Conservation (phyloP, 2,888 invertebrate species). For the Zhuqinia jingwanae region DNA sequence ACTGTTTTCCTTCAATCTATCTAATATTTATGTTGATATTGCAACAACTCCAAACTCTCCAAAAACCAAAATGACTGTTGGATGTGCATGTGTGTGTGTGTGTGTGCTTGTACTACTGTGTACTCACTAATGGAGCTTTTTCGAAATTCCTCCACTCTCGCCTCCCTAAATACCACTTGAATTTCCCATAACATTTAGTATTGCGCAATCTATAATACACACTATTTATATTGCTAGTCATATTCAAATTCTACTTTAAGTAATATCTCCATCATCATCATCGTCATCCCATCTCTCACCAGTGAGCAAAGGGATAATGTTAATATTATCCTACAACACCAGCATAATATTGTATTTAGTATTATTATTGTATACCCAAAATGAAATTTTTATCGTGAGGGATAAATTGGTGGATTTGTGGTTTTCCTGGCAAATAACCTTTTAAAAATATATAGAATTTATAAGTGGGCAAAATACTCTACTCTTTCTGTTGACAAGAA, state of each 20-base stretch:
- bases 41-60: not conserved
- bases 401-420: too few relatives aligned
- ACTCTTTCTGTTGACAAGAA: too few relatives aligned
- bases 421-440: too few relatives aligned
- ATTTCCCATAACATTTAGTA: not conserved
- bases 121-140: conserved; percentile 40
- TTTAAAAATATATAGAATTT: too few relatives aligned
- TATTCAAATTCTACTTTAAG: not conserved
- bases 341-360: too few relatives aligned
- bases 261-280: not conserved
- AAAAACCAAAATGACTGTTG: too few relatives aligned
- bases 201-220: not conserved
- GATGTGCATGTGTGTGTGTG: too few relatives aligned
- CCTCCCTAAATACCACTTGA: not conserved
- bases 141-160: not conserved
- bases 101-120: not conserved
- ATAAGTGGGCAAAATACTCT: too few relatives aligned
- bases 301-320: too few relatives aligned
- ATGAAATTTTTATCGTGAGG: too few relatives aligned
- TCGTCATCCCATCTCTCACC: not conserved
- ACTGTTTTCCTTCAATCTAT: conserved; percentile 32
- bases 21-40: conserved; percentile 47
- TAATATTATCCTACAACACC: too few relatives aligned
- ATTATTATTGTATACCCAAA: too few relatives aligned
- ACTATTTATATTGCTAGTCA: not conserved